Percentiles rank a stretch among this genome's conserved stretches.
Evolutionary conservation across 2,797 vertebrate genomes (phyloP).

Genomic region (Muscicapa striata): DNA sequence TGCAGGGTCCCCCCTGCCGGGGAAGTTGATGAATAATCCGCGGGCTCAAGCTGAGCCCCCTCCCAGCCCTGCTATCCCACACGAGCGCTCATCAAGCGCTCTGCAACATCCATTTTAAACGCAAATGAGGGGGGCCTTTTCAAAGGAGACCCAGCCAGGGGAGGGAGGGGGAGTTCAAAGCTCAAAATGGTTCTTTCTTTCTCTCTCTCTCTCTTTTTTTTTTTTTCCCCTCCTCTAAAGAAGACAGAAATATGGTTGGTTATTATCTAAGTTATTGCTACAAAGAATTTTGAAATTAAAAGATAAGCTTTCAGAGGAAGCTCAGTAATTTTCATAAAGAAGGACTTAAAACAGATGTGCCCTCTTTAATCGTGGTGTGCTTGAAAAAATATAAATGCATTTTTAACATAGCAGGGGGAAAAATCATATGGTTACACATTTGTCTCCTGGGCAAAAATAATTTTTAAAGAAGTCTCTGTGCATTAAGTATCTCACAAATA

Average conservation of each 20-base stretch:
- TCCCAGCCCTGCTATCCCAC: conserved; percentile 76
- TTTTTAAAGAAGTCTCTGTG: neutral
- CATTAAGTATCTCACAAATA: neutral
- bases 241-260: conserved; percentile 74
- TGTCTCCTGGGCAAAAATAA: conserved; percentile 63
- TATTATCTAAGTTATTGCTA: conserved; percentile 80
- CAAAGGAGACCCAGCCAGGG: conserved; percentile 65
- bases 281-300: conserved; percentile 82
- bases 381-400: conserved; percentile 70
- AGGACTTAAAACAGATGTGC: conserved; percentile 80
- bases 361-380: conserved; percentile 74
- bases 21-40: conserved; percentile 83
- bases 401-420: conserved; percentile 73
- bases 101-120: conserved; percentile 78
- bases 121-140: conserved; percentile 80
- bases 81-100: conserved; percentile 79
- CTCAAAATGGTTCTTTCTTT: conserved; percentile 59
- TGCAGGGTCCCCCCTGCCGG: conserved; percentile 82
- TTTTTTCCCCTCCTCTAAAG: conserved; percentile 37
- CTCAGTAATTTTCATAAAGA: conserved; percentile 76
- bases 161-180: conserved; percentile 76
- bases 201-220: conserved; percentile 18
- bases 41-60: conserved; percentile 82
- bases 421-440: conserved; percentile 43
- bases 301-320: conserved; percentile 75